A percentile compares a stretch with the other conserved stretches of the same genome.
phyloP scores from a whole-genome alignment of 2,113 vertebrate genomes.

The Atractosteus spatula region DNA sequence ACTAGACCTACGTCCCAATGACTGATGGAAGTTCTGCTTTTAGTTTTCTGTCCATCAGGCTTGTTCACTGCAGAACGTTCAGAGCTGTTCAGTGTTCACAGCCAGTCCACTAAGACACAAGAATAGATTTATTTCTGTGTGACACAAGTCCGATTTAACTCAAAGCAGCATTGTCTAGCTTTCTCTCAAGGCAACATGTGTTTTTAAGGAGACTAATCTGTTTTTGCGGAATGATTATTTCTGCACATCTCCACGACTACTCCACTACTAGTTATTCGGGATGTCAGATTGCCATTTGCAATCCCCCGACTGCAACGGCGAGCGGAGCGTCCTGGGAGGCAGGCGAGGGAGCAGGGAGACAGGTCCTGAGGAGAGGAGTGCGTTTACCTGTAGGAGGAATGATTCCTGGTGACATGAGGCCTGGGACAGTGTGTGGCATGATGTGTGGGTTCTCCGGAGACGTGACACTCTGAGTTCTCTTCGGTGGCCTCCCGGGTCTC shows the following conservation, averaged over 20 bases:
- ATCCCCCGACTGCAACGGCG: constrained; percentile 51
- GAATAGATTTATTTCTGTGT: no score
- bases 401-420: constrained; percentile 98
- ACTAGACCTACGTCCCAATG: no score
- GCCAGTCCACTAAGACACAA: no score
- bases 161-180: no score
- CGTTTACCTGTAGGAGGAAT: constrained; percentile 94
- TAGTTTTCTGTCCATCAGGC: no score
- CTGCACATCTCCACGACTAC: constrained; percentile 29
- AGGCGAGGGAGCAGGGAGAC: background rate
- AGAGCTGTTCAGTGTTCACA: no score
- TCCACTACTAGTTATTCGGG: constrained; percentile 69
- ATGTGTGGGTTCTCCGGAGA: constrained; percentile 97
- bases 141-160: no score
- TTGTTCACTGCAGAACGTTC: no score
- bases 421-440: constrained; percentile 97
- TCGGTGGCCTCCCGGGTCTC: constrained; percentile 97
- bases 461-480: constrained; percentile 96
- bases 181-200: no score
- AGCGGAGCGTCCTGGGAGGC: constrained; percentile 37
- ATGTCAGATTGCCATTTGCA: constrained; percentile 63
- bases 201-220: no score
- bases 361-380: background rate
- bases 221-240: no score
- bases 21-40: no score